phyloP scores from a whole-genome alignment of 2,888 invertebrate species.

The Sphecodes monilicornis region DNA sequence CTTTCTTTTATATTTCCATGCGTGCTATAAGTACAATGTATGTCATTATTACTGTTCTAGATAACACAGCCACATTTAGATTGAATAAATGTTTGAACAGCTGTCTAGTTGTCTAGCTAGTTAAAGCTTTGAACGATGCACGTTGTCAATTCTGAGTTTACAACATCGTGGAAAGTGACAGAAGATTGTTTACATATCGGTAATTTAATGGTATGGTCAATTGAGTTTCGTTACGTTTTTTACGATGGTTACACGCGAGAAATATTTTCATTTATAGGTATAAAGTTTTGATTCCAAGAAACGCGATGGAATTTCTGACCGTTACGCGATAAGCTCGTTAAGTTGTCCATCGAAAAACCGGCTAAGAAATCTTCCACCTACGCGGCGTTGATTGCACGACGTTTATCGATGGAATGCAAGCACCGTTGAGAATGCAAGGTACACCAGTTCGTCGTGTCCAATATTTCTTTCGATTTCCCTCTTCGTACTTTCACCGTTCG shows the following conservation, averaged over 20 bases:
- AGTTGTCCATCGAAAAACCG: slow-evolving; percentile 33
- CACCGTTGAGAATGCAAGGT: slow-evolving; percentile 40
- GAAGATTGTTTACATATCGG: neutral
- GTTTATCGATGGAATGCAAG: slow-evolving; percentile 52
- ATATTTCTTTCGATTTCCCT: slow-evolving; percentile 41
- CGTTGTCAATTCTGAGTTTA: too few relatives aligned
- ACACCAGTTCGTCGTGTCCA: slow-evolving; percentile 24
- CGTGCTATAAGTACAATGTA: too few relatives aligned
- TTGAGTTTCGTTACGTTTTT: neutral
- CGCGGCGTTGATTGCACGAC: slow-evolving; percentile 37
- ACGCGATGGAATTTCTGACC: neutral
- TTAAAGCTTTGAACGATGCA: neutral
- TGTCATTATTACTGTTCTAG: too few relatives aligned
- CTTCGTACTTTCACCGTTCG: slow-evolving; percentile 47
- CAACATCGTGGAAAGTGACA: too few relatives aligned
- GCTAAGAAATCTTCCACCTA: slow-evolving; percentile 40
- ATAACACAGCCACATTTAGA: neutral
- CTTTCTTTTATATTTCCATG: too few relatives aligned
- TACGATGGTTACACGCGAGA: neutral
- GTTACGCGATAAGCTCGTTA: slow-evolving; percentile 23
- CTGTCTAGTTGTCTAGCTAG: neutral
- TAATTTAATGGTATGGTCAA: neutral
- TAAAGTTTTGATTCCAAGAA: neutral
- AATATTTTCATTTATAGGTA: neutral
- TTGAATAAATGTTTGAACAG: neutral